A percentile compares a stretch with the other conserved stretches of the same genome.
These are phyloP conservation scores for Sparus aurata DNA, from an alignment of 2,797 vertebrate species.

Conservation along the genomic window DNA sequence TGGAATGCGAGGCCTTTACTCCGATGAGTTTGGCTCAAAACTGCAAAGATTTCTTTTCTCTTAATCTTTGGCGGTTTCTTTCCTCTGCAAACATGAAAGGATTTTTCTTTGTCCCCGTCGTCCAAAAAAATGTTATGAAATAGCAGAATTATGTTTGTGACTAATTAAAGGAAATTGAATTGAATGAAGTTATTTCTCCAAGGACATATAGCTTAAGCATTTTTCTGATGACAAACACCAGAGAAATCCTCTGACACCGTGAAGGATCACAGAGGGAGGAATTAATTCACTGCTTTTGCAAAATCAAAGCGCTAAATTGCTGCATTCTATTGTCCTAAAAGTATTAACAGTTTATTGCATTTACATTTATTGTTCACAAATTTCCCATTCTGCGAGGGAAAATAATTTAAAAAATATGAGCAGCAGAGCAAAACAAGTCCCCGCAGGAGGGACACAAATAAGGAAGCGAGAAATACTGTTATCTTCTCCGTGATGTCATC, in stretches of 20 bases:
- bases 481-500: background rate
- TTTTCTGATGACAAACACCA: conserved; percentile 77
- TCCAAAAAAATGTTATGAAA: conserved; percentile 71
- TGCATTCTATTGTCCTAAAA: conserved; percentile 58
- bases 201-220: conserved; percentile 70
- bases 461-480: background rate
- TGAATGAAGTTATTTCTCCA: conserved; percentile 78
- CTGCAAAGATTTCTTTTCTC: conserved; percentile 62
- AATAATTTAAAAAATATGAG: background rate
- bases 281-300: conserved; percentile 59
- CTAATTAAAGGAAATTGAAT: conserved; percentile 83
- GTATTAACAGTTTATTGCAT: conserved; percentile 54
- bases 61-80: conserved; percentile 60
- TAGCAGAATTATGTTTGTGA: conserved; percentile 75
- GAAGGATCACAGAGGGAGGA: conserved; percentile 70
- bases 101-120: conserved; percentile 28
- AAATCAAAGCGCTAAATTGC: conserved; percentile 68
- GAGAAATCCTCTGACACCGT: conserved; percentile 64
- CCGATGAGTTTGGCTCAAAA: conserved; percentile 68
- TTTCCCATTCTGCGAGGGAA: conserved; percentile 11
- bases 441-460: conserved; percentile 15
- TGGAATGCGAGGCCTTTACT: conserved; percentile 54
- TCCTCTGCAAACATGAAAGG: conserved; percentile 73
- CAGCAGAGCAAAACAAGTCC: conserved; percentile 22
- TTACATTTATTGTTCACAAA: conserved; percentile 54